These are phyloP conservation scores for Anolis apletophallus DNA, from an alignment of 2,797 vertebrate genomes.

Conservation along the genomic window DNA sequence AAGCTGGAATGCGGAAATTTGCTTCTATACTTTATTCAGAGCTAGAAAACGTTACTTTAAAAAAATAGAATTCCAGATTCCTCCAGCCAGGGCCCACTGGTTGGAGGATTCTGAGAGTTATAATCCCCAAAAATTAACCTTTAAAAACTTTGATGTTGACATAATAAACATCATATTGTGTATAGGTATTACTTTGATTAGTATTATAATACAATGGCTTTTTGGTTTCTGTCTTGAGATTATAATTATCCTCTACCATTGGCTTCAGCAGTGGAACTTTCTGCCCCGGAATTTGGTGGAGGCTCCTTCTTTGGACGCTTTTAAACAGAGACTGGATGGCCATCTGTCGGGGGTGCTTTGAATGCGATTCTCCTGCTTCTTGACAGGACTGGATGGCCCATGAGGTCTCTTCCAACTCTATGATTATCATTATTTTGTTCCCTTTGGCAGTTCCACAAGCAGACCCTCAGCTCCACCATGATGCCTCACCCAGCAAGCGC, in stretches of 20 bases:
- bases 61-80: background rate
- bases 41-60: background rate
- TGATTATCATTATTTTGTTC: conserved; percentile 20
- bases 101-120: background rate
- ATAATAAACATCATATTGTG: background rate
- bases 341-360: too few species aligned
- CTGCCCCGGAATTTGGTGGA: too few species aligned
- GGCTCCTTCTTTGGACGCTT: too few species aligned
- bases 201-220: background rate
- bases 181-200: background rate
- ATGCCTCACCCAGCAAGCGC: conserved; percentile 96
- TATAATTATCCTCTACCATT: rapidly evolving
- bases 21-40: background rate
- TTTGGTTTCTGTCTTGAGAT: background rate
- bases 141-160: background rate
- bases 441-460: conserved; percentile 92
- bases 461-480: conserved; percentile 91
- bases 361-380: too few species aligned
- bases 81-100: background rate
- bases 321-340: too few species aligned
- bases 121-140: background rate
- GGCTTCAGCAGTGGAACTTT: too few species aligned
- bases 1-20: background rate
- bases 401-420: too few species aligned
- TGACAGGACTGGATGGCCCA: too few species aligned